Base-by-base conservation (phyloP, 2,888 invertebrate species). In the Periphyllus acericola region DNA sequence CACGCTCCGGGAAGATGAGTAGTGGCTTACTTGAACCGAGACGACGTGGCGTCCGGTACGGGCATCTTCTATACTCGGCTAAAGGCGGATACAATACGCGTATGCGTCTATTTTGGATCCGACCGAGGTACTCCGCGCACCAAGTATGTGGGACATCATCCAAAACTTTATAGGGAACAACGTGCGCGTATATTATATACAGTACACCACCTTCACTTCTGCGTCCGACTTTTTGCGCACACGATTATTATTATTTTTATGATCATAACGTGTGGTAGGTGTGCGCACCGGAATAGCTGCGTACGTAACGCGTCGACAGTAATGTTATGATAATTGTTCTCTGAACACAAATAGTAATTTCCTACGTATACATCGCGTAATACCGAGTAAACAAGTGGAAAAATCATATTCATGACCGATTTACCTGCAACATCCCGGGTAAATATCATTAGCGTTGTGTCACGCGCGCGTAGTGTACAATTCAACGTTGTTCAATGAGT, bases 31-130 rank as follows among this genome's bases (percentile, higher is more conserved):
- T 46, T 40, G 83, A 84, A 84, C 75, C 83, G 83, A 84, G 66
- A 84, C 83, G 82, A 40, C 66, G 60, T 40, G 83, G 75, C 83
- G 83, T 84, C 83, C 83, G 83, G 83, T 74, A 17, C 40, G 40
- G 19, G 34, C 40, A 0, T 46, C 46, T 46, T 46, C 46, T 46
- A 5, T 17, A 72, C 52, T 82, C 25, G 29, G 40, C n/a, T 72
- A 55, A 83, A 83, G 34, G 34, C 8, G 29, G 34, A 74, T 55
- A 11, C n/a, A 55, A 34, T n/a, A n/a, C n/a, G 36, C n/a, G 34
- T 14, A 17, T 72, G 32, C 46, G 72, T 83, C 74, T 83, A 83
- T 83, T 83, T 83, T 55, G 55, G 83, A 83, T 55, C 9, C 74
- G 36, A 36, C 21, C 36, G 55, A 55, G 34, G 36, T n/a, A 55